Evolutionary conservation across 2,113 vertebrate species (phyloP).

Genomic region (Charina bottae): DNA sequence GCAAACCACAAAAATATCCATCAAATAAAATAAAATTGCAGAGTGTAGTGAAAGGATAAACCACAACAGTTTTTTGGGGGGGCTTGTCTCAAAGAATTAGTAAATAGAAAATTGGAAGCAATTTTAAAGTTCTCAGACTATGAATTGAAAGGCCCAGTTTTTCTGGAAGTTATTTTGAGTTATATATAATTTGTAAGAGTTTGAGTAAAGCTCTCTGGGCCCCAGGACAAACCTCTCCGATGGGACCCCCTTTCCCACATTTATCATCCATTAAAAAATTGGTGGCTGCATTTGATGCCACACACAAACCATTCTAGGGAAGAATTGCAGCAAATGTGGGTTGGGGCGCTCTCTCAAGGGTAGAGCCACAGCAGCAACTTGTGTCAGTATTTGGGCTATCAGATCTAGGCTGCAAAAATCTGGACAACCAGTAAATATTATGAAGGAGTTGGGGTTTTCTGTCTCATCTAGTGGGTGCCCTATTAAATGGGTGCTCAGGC

Average conservation of each 20-base stretch:
- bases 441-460: not conserved
- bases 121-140: not conserved
- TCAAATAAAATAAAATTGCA: not conserved
- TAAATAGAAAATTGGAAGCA: not conserved
- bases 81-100: not conserved
- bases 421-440: not conserved
- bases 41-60: not conserved
- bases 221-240: not conserved
- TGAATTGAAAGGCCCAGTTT: not conserved
- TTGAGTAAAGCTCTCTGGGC: not conserved
- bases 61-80: not conserved
- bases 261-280: not conserved
- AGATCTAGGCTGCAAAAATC: not conserved
- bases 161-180: not conserved
- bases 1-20: not conserved
- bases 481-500: not conserved
- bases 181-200: not conserved
- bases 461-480: not conserved
- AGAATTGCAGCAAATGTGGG: not conserved
- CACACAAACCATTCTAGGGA: not conserved
- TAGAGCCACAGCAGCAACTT: not conserved
- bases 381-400: not conserved
- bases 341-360: not conserved
- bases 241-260: not conserved
- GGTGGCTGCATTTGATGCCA: not conserved